Conservation (phyloP, 2,797 vertebrate genomes). For the Neosilurus hyrtlii region DNA sequence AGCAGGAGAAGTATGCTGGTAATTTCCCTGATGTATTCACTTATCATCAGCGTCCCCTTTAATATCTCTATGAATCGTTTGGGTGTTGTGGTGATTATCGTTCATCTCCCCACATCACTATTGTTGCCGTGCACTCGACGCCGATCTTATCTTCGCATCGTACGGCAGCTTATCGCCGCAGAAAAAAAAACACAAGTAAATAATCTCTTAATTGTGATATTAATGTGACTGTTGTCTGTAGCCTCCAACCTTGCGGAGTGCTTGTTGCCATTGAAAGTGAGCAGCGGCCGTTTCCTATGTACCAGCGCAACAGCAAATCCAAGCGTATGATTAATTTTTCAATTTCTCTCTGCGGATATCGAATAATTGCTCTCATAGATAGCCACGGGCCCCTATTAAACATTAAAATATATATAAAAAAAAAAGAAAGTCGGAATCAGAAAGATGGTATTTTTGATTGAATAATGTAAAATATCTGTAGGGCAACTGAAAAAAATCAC, state of each 20-base stretch:
- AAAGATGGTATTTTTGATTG: constrained; percentile 94
- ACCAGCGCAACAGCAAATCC: constrained; percentile 81
- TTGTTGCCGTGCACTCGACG: constrained; percentile 46
- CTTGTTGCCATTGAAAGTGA: constrained; percentile 30
- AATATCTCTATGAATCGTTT: constrained; percentile 42
- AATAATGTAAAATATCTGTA: constrained; percentile 96
- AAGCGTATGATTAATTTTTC: constrained; percentile 97
- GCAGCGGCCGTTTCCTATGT: constrained; percentile 75
- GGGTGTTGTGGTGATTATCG: constrained; percentile 46
- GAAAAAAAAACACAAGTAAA: constrained; percentile 59
- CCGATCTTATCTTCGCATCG: constrained; percentile 49
- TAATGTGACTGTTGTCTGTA: constrained; percentile 63
- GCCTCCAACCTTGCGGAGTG: constrained; percentile 44
- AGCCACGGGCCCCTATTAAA: constrained; percentile 93
- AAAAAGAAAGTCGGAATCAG: constrained; percentile 84
- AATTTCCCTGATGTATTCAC: constrained; percentile 56
- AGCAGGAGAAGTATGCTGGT: constrained; percentile 38
- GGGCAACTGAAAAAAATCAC: constrained; percentile 78
- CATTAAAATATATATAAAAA: constrained; percentile 85
- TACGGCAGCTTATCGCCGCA: constrained; percentile 50
- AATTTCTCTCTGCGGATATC: constrained; percentile 95
- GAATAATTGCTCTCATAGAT: constrained; percentile 92
- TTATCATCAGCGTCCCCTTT: constrained; percentile 53
- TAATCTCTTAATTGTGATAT: constrained; percentile 66
- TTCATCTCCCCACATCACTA: constrained; percentile 47